phyloP scores from a whole-genome alignment of 2,888 invertebrate species.

The Drosophila macrospina region DNA sequence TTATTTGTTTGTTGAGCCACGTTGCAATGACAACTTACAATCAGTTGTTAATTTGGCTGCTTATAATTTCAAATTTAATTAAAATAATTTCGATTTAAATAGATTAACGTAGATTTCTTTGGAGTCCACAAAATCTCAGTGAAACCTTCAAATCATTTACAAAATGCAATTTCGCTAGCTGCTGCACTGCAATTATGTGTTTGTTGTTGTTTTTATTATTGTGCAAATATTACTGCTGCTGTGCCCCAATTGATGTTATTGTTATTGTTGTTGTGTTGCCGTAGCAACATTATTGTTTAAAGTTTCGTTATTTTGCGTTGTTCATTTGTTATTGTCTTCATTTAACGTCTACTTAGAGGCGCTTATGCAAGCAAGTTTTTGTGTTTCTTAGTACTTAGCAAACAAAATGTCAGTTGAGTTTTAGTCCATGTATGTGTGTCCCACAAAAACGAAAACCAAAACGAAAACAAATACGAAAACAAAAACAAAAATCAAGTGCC shows the following conservation, averaged over 20 bases:
- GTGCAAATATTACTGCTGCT: conserved; percentile 59
- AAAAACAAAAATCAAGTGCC: conserved; percentile 7
- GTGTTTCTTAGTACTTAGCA: conserved; percentile 38
- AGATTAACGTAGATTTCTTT: not conserved
- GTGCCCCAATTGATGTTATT: conserved; percentile 53
- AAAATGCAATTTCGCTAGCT: conserved; percentile 57
- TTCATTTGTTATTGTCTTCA: conserved; percentile 51
- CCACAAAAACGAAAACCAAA: too few relatives aligned
- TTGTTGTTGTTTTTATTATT: conserved; percentile 61
- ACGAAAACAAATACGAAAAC: too few relatives aligned
- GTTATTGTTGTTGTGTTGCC: conserved; percentile 59
- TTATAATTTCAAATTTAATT: not conserved
- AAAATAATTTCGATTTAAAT: too few relatives aligned
- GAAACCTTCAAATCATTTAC: conserved; percentile 35
- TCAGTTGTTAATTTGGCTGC: not conserved
- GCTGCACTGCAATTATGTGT: conserved; percentile 55
- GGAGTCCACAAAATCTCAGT: conserved; percentile 3
- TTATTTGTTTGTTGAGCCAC: not conserved
- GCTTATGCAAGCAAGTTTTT: conserved; percentile 65
- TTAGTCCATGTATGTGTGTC: conserved; percentile 51
- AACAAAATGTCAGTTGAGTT: conserved; percentile 52
- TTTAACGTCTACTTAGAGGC: conserved; percentile 73
- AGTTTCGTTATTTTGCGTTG: conserved; percentile 23
- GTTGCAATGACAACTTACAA: not conserved
- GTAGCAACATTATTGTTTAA: conserved; percentile 47